Evolutionary conservation across 2,888 invertebrate species (phyloP), one percentile per base, ranked within the genome.

Genomic region (Meghimatium bilineatum): DNA sequence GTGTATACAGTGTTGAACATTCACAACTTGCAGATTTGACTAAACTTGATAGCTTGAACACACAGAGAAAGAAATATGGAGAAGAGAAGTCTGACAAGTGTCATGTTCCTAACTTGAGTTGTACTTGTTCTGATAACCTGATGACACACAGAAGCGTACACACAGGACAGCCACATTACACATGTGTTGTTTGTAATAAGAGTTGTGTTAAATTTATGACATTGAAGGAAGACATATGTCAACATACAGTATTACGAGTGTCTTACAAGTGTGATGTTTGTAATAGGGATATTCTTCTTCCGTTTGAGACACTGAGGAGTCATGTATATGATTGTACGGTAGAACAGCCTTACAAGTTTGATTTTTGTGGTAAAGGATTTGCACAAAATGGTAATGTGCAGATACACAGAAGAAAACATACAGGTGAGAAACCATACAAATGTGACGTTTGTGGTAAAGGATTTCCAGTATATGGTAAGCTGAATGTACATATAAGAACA

Each of bases 251-350:
- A 56, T 12, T 29, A 67, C 1, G 34, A 14, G 34, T 34, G 20
- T 17, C 69, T 17, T 69, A 36, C 69, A 69, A 34, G 17, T 69
- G 69, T 69, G 69, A 32, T 69, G 34, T 69, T 34, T 69, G 69
- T 34, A 34, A 23, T 69, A 34, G 3, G 20, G 36, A 3, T 34
- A 34, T 69, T n/a, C n/a, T n/a, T 69, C 14, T 3, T 36, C 17
- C 5, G 34, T 20, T 1, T 34, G 23, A 23, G 34, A 6, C 1
- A 1, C 34, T 69, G 14, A 69, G 20, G 36, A 69, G 1, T 34
- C 69, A 69, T 34, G 23, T 12, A 69, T 34, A 2, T 14, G 34
- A 1, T 34, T 34, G 34, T 69, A 34, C 69, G 10, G 20, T 5
- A 34, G 69, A 34, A 20, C 34, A 34, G 3, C 34, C 36, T n/a